Evolutionary conservation across 1,140 invertebrate genomes (phyloP).

Genomic region (Parapsyche elsis): DNA sequence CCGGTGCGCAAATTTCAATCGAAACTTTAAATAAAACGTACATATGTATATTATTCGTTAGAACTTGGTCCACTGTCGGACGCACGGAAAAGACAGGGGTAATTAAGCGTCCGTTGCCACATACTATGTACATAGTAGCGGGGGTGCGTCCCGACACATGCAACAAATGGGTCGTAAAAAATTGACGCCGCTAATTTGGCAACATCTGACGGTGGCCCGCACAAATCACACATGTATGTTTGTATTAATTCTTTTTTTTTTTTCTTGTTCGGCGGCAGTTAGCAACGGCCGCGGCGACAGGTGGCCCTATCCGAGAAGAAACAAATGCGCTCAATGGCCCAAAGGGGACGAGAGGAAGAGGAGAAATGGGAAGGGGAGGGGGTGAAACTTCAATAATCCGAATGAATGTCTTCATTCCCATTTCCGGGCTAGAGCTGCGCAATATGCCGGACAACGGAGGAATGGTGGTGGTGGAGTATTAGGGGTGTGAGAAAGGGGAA

Average conservation of each 20-base stretch:
- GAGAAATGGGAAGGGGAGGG: background rate
- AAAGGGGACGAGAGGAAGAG: background rate
- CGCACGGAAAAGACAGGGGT: background rate
- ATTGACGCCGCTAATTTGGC: background rate
- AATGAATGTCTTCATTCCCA: slow-evolving; percentile 3
- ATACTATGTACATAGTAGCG: no score
- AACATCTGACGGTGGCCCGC: background rate
- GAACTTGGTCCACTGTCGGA: no score
- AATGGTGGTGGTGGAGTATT: background rate
- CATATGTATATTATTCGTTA: no score
- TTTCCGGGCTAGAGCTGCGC: background rate
- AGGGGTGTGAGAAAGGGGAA: no score
- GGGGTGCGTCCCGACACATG: background rate
- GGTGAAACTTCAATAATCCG: background rate
- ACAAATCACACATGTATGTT: background rate
- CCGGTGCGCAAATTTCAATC: background rate
- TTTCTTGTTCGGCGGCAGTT: background rate
- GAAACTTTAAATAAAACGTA: no score
- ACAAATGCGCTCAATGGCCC: background rate
- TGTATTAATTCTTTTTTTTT: background rate
- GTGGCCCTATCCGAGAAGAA: background rate
- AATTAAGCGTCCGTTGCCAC: background rate
- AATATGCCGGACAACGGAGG: background rate
- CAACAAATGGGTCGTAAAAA: slow-evolving; percentile 4
- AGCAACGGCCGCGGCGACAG: background rate